These are phyloP conservation scores for Schizopygopsis pylzovi DNA, from an alignment of 2,797 vertebrate genomes.

Conservation along the genomic window DNA sequence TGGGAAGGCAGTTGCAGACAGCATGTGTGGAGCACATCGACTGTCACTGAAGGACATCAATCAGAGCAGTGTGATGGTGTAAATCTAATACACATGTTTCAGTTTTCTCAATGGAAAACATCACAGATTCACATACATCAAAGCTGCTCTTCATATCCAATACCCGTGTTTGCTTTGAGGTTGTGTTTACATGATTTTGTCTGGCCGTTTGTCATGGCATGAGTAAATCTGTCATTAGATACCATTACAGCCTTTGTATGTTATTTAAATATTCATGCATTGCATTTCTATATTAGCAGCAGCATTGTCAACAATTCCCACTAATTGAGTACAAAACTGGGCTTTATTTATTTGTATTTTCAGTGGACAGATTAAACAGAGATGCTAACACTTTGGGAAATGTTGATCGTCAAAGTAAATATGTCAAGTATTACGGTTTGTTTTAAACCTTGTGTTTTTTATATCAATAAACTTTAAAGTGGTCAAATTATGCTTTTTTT, in stretches of 20 bases:
- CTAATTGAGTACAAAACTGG: background rate
- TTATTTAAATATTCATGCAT: conserved; percentile 22
- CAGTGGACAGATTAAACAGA: background rate
- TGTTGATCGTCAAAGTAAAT: background rate
- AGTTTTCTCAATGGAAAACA: conserved; percentile 56
- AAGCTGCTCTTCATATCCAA: conserved; percentile 41
- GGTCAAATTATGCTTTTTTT: no score
- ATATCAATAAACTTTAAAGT: background rate
- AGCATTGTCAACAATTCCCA: background rate
- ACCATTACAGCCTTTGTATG: conserved; percentile 40
- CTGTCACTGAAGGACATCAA: conserved; percentile 56
- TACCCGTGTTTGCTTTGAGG: conserved; percentile 49
- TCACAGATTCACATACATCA: conserved; percentile 51
- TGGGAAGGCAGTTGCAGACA: conserved; percentile 21
- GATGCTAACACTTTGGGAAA: background rate
- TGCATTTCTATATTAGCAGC: conserved; percentile 1
- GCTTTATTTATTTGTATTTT: background rate
- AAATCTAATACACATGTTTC: conserved; percentile 50
- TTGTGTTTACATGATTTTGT: conserved; percentile 54
- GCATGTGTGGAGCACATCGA: conserved; percentile 28
- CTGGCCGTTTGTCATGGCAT: conserved; percentile 46
- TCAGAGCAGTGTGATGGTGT: conserved; percentile 42
- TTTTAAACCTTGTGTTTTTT: background rate
- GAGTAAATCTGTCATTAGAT: conserved; percentile 49
- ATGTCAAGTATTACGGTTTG: background rate